Evolutionary conservation across 2,888 invertebrate species (phyloP).

Genomic region (Quadriops clusia): DNA sequence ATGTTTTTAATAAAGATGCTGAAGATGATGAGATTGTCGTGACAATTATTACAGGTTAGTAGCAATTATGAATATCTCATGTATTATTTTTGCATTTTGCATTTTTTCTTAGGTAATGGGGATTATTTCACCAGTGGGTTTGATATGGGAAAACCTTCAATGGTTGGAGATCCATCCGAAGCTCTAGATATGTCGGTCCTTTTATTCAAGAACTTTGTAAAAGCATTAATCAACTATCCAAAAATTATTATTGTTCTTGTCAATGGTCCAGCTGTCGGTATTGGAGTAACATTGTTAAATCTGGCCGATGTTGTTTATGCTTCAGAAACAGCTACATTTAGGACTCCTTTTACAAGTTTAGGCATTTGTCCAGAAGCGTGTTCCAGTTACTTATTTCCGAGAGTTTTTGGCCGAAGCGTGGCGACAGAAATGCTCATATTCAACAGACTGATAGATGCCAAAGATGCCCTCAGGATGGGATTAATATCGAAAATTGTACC

Average conservation of each 20-base stretch:
- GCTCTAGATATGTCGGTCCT: constrained; percentile 4
- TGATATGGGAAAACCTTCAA: constrained; percentile 37
- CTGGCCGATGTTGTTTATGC: constrained; percentile 85
- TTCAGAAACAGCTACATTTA: constrained; percentile 71
- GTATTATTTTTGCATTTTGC: no score
- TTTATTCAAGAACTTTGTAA: constrained; percentile 51
- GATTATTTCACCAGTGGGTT: constrained; percentile 80
- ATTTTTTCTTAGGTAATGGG: constrained; percentile 70
- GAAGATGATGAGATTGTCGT: constrained; percentile 52
- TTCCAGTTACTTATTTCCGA: constrained; percentile 76
- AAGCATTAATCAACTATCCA: constrained; percentile 72
- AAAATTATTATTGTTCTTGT: constrained; percentile 80
- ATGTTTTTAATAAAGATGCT: constrained; percentile 58
- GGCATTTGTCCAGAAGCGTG: constrained; percentile 86
- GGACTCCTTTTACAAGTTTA: constrained; percentile 75
- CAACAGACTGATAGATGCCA: constrained; percentile 64
- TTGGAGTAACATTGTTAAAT: constrained; percentile 72
- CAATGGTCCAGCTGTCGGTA: constrained; percentile 91
- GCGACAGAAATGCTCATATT: constrained; percentile 43
- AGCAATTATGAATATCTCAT: no score
- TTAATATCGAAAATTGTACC: constrained; percentile 72
- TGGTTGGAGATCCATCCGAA: constrained; percentile 4
- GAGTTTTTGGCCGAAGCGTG: constrained; percentile 71
- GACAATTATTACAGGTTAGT: constrained; percentile 50
- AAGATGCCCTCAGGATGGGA: constrained; percentile 65